These are phyloP conservation scores for Chelon labrosus DNA, from an alignment of 2,797 vertebrate species.

Conservation along the genomic window DNA sequence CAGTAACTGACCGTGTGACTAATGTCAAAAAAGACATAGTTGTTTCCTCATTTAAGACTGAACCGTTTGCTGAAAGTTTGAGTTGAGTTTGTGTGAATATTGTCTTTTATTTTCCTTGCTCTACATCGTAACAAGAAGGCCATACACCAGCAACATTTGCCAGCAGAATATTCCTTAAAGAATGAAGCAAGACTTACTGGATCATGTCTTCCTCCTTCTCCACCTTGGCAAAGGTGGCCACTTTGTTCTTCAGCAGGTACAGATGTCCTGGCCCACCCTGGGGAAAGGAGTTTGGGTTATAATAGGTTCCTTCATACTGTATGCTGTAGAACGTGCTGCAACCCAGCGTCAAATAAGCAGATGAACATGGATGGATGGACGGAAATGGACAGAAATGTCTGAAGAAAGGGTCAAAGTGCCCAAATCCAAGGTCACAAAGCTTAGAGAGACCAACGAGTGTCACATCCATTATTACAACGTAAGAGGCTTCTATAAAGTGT, in stretches of 20 bases:
- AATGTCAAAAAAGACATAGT: not conserved
- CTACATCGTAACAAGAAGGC: too few species aligned
- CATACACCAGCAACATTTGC: too few species aligned
- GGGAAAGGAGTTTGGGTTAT: slow-evolving; percentile 5
- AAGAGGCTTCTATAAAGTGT: too few species aligned
- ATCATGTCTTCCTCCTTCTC: slow-evolving; percentile 98
- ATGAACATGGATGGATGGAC: too few species aligned
- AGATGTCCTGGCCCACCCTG: slow-evolving; percentile 96
- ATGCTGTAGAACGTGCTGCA: not conserved
- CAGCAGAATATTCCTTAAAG: not conserved
- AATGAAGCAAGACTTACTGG: slow-evolving; percentile 86
- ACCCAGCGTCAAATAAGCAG: too few species aligned
- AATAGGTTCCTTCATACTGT: not conserved
- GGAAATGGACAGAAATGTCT: too few species aligned
- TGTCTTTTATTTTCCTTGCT: too few species aligned
- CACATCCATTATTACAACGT: too few species aligned
- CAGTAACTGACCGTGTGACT: not conserved
- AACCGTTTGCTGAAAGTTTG: not conserved
- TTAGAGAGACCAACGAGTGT: too few species aligned
- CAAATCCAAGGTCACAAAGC: too few species aligned
- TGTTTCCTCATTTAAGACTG: not conserved
- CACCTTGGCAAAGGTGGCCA: slow-evolving; percentile 98
- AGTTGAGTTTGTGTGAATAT: too few species aligned
- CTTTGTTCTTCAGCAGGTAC: slow-evolving; percentile 98
- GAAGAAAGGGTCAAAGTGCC: too few species aligned